Evolutionary conservation across 2,888 invertebrate genomes (phyloP).

Genomic region (Caenorhabditis drosophilae): DNA sequence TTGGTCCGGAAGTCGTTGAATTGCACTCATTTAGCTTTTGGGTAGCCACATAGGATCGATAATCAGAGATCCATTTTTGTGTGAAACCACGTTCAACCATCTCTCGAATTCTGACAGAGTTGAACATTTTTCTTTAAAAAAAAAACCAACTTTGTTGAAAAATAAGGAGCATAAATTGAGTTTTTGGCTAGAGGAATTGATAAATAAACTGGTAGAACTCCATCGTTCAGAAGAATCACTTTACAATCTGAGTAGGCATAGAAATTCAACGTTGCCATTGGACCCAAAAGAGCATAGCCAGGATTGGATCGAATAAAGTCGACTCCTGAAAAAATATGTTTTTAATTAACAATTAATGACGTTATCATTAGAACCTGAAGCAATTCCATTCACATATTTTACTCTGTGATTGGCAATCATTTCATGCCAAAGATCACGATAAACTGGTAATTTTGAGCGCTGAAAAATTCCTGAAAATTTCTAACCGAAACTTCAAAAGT

Average conservation of each 20-base stretch:
- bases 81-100: constrained; percentile 63
- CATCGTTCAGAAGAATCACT: constrained; percentile 49
- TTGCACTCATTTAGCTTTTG: constrained; percentile 43
- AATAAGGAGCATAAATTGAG: constrained; percentile 44
- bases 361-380: constrained; percentile 41
- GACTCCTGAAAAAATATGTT: constrained; percentile 36
- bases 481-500: too few species aligned
- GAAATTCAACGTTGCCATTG: constrained; percentile 55
- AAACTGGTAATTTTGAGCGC: constrained; percentile 43
- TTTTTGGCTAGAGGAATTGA: constrained; percentile 51
- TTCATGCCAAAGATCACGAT: constrained; percentile 56
- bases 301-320: constrained; percentile 37
- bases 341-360: neutral
- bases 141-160: constrained; percentile 43
- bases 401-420: constrained; percentile 51
- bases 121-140: neutral
- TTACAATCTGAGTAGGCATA: constrained; percentile 51
- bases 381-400: constrained; percentile 49
- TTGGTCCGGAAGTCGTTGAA: constrained; percentile 31
- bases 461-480: too few species aligned
- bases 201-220: constrained; percentile 56
- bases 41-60: constrained; percentile 44
- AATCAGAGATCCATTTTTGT: constrained; percentile 63
- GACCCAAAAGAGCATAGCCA: constrained; percentile 54
- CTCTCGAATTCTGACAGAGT: constrained; percentile 51